Conservation (phyloP, 2,888 invertebrate genomes). For the Napeogenes sylphis region DNA sequence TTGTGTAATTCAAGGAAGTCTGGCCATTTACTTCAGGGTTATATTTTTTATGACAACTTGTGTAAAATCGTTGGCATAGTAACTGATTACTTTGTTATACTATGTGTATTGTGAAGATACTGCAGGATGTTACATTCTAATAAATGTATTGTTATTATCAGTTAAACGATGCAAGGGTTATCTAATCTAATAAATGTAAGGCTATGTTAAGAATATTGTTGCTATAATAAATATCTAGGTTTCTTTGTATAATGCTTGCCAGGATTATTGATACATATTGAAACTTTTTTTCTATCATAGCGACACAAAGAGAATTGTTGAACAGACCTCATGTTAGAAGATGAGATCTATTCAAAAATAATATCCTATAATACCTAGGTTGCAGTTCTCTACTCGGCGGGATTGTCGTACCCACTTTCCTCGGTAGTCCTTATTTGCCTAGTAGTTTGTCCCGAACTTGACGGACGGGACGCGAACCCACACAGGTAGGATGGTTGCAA, state of each 20-base stretch:
- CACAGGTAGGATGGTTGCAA: constrained; percentile 50
- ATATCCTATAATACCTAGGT: constrained; percentile 59
- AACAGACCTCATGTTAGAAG: constrained; percentile 16
- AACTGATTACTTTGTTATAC: constrained; percentile 17
- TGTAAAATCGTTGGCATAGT: constrained; percentile 17
- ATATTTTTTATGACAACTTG: constrained; percentile 17
- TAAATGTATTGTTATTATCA: constrained; percentile 24
- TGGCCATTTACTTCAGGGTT: constrained; percentile 13
- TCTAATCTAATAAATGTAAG: too few species aligned
- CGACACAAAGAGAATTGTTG: neutral
- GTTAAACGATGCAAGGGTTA: constrained; percentile 54
- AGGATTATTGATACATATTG: neutral
- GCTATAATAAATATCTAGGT: too few species aligned
- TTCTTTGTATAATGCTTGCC: too few species aligned
- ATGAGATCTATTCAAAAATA: constrained; percentile 67
- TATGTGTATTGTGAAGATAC: constrained; percentile 9
- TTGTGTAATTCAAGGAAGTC: constrained; percentile 22
- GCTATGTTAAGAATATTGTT: too few species aligned
- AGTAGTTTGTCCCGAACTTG: constrained; percentile 44
- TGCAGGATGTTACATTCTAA: constrained; percentile 9
- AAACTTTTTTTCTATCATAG: too few species aligned
- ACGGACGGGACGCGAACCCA: constrained; percentile 36
- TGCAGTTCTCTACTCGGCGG: constrained; percentile 46
- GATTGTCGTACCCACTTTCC: constrained; percentile 39
- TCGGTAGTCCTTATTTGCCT: constrained; percentile 32